Evolutionary conservation across 23 tunicate genomes (phyloP), one percentile per base, ranked within the genome.

Genomic region (Aplidium turbinatum): DNA sequence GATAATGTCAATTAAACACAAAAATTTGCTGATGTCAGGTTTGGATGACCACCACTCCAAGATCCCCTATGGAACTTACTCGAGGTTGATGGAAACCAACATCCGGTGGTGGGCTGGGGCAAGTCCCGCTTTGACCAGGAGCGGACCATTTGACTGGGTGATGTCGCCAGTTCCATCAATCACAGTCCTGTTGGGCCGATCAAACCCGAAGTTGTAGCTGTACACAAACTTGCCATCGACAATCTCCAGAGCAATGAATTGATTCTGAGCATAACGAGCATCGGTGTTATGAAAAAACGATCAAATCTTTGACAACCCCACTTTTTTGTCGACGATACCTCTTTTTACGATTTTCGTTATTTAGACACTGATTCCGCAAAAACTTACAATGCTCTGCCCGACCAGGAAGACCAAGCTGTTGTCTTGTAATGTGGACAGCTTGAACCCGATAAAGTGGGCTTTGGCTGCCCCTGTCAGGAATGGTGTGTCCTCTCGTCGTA

Each of bases 171-270:
- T 30, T 20, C 32, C 47, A 3, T 30, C 73, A 31, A 73, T 40
- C 48, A 58, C 40, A 4, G 58, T 70, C 11, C 40, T 72, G 13
- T n/a, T 38, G 0, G 93, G 87, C 11, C 87, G 90, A 2, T 56
- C 55, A 52, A 81, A 93, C 18, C 85, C 94, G 47, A 93, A 86
- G 75, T 93, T 93, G 83, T 73, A 93, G 6, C 70, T 33, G 57
- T 86, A 53, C 33, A 47, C 72, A 34, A 89, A 64, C 16, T 64
- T 68, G 20, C 98, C 98, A 53, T 82, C 80, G 11, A 40, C 78
- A 38, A 87, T 34, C 70, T 93, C 96, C 38, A 93, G 58, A 6
- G 98, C 98, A 36, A 85, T 31, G 75, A 86, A 93, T 68, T 86
- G 93, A 29, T 87, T 73, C 85, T 93, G 68, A 42, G 23, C 31